Percentiles rank a stretch among this genome's conserved stretches.
Conservation (phyloP, 2,797 vertebrate species). For the Megaceryle alcyon region DNA sequence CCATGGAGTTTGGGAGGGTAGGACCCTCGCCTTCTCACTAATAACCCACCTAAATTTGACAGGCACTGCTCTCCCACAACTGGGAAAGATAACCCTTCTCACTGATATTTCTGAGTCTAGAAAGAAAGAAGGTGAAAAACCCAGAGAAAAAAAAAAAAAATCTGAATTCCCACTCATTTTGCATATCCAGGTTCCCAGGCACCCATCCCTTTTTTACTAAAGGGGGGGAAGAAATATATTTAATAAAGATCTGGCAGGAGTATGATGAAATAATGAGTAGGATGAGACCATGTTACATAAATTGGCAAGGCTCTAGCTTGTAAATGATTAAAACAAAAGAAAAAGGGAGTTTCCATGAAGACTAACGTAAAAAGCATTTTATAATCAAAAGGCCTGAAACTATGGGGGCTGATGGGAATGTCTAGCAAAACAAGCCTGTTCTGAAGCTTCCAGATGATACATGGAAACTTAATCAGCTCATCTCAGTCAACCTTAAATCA, state of each 20-base stretch:
- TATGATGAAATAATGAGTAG: slow-evolving; percentile 74
- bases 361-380: slow-evolving; percentile 73
- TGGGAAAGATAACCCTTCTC: background rate
- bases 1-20: background rate
- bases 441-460: slow-evolving; percentile 64
- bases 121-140: slow-evolving; percentile 12
- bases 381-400: slow-evolving; percentile 71
- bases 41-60: background rate
- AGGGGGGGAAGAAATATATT: slow-evolving; percentile 44
- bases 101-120: background rate
- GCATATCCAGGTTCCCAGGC: slow-evolving; percentile 70
- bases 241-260: slow-evolving; percentile 69
- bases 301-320: slow-evolving; percentile 65
- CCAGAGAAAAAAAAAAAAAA: background rate
- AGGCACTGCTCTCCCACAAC: background rate
- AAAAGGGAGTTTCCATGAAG: slow-evolving; percentile 72
- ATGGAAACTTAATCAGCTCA: slow-evolving; percentile 68
- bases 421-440: slow-evolving; percentile 73
- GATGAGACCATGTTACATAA: slow-evolving; percentile 72
- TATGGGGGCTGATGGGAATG: slow-evolving; percentile 71
- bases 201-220: slow-evolving; percentile 63
- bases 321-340: slow-evolving; percentile 74
- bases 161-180: slow-evolving; percentile 62
- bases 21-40: background rate
- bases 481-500: slow-evolving; percentile 66